Evolutionary conservation across 2,888 invertebrate genomes (phyloP).

Genomic region (Bellardia pandia): DNA sequence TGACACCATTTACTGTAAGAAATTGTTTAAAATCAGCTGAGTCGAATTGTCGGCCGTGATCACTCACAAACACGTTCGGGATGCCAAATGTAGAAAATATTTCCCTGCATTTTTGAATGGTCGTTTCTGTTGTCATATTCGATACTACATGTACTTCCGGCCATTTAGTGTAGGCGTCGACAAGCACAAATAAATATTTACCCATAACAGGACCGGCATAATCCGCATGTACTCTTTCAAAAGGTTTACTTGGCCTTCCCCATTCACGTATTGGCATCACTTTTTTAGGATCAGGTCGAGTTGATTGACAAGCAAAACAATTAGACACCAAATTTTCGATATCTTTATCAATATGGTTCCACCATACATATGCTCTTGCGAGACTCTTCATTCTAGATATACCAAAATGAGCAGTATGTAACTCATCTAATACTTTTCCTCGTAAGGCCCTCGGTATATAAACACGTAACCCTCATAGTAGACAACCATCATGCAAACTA

Average conservation of each 20-base stretch:
- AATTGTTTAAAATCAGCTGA: conserved; percentile 65
- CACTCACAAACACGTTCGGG: conserved; percentile 57
- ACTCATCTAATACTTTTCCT: conserved; percentile 58
- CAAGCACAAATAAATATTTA: conserved; percentile 67
- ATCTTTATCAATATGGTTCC: conserved; percentile 62
- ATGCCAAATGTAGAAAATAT: conserved; percentile 70
- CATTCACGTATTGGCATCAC: conserved; percentile 51
- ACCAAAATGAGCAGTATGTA: conserved; percentile 71
- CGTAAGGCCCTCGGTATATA: conserved; percentile 74
- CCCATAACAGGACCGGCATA: conserved; percentile 68
- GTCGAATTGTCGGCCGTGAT: conserved; percentile 67
- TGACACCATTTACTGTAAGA: conserved; percentile 58
- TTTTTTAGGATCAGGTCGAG: conserved; percentile 49
- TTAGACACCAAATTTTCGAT: conserved; percentile 63
- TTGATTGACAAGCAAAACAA: conserved; percentile 69
- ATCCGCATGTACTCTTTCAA: conserved; percentile 74
- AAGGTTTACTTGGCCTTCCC: conserved; percentile 55
- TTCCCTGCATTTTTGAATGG: conserved; percentile 65
- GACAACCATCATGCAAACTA: conserved; percentile 69
- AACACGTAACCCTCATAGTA: conserved; percentile 71
- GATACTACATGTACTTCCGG: conserved; percentile 74
- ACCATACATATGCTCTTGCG: conserved; percentile 75
- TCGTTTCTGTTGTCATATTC: conserved; percentile 69
- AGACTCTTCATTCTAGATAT: conserved; percentile 70
- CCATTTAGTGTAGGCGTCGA: conserved; percentile 74